Base-by-base conservation (phyloP, 2,797 vertebrate genomes). In the Dendrocincla fuliginosa region DNA sequence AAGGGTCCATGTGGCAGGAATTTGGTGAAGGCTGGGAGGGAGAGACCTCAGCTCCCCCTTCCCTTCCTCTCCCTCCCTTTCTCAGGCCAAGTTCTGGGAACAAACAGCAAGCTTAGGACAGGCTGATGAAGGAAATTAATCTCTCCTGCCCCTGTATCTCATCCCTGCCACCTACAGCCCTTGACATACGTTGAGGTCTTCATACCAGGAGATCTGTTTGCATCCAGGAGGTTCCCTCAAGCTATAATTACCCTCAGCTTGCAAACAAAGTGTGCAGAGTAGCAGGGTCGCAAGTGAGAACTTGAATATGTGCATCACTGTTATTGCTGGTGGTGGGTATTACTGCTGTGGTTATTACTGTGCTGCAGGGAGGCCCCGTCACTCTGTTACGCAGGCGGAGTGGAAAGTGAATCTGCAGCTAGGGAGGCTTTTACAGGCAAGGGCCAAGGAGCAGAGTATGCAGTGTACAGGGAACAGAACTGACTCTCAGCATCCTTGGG, bases 1-100 rank as follows among this genome's bases (percentile, higher is more conserved):
- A 93, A 96, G 85, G 93, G 91, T 90, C 91, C 89, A 32, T 93
- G 95, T 78, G 65, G 90, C 93, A 94, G 82, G 91, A 96, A 95
- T 95, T 95, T 91, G 92, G 89, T 86, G 81, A 88, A 81, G 80
- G 57, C 22, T 63, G 44, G 25, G 73, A 89, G 79, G 52, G 78
- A 90, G 82, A 96, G 70, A 73, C 63, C 33, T 92, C 65, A 14
- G 2, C 56, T 91, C 16, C 37, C 84, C 32, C 49, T 88, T 78
- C 46, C 53, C 90, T 84, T 47, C 57, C 60, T 79, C 50, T 79
- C 67, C 75, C 16, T 88, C n/a, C 35, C 23, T 86, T 93, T 95
- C 77, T 95, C 57, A 75, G 87, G 67, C 44, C 75, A 65, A 57
- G 28, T 83, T 92, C 84, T 89, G 94, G 74, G 77, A 94, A 80